Percentiles rank a stretch among this genome's conserved stretches.
Conservation (phyloP, 1,140 invertebrate species). For the Lutraria rhynchaena region DNA sequence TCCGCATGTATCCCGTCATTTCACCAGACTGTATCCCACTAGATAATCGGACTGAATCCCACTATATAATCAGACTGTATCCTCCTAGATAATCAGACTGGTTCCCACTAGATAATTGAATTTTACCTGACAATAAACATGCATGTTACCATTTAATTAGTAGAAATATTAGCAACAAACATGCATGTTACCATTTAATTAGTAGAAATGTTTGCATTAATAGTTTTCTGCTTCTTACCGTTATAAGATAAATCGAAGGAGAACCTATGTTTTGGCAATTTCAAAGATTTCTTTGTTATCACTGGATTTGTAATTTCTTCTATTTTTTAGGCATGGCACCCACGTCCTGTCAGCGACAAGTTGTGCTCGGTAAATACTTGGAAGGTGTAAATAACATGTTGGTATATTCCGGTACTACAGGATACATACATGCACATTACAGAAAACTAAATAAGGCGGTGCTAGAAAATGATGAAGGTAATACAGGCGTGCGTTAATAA, state of each 20-base stretch:
- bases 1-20: too few species aligned
- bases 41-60: too few species aligned
- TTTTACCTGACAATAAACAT: too few species aligned
- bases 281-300: neutral
- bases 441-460: conserved; percentile 48
- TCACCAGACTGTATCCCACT: too few species aligned
- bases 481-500: too few species aligned
- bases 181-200: too few species aligned
- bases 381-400: conserved; percentile 39
- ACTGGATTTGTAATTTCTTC: neutral
- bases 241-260: too few species aligned
- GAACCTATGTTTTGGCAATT: neutral
- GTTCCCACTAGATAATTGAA: too few species aligned
- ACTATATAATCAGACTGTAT: too few species aligned
- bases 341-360: conserved; percentile 59
- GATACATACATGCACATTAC: conserved; percentile 56
- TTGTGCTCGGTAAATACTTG: conserved; percentile 53
- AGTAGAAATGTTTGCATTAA: neutral
- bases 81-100: too few species aligned
- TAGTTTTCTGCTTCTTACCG: neutral
- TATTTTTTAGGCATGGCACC: conserved; percentile 62
- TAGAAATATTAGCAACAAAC: too few species aligned
- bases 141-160: too few species aligned
- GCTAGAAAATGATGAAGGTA: conserved; percentile 55
- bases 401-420: conserved; percentile 65